phyloP scores from a whole-genome alignment of 1,140 invertebrate genomes.

The Trichonephila clavipes region DNA sequence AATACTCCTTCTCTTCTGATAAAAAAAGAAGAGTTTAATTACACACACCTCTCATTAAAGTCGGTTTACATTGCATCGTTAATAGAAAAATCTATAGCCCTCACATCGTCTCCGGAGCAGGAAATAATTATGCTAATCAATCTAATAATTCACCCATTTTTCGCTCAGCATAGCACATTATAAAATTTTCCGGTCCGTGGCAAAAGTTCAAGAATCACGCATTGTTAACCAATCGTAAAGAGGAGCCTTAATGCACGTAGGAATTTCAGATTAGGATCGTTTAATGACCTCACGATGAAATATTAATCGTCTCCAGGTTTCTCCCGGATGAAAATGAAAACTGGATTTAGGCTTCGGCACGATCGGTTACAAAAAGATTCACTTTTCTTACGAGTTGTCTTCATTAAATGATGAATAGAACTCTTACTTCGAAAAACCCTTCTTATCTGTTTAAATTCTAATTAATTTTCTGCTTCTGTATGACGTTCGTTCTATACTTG shows the following conservation, averaged over 20 bases:
- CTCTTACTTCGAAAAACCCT: too few species aligned
- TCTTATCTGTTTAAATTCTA: too few species aligned
- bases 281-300: neutral
- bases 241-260: slow-evolving; percentile 1
- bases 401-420: too few species aligned
- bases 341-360: neutral
- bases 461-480: too few species aligned
- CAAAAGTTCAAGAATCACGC: neutral
- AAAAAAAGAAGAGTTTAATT: neutral
- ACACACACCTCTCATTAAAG: slow-evolving; percentile 12
- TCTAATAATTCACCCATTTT: slow-evolving; percentile 22
- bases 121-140: slow-evolving; percentile 26
- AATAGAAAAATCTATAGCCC: too few species aligned
- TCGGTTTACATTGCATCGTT: neutral
- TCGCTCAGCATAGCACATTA: neutral
- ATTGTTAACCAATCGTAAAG: slow-evolving; percentile 28
- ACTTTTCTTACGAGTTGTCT: too few species aligned
- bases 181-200: slow-evolving; percentile 31
- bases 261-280: slow-evolving; percentile 30
- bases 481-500: too few species aligned
- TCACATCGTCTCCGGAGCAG: neutral
- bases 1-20: too few species aligned
- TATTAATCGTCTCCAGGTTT: neutral
- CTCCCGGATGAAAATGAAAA: neutral
- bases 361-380: too few species aligned